Percentiles rank a stretch among this genome's conserved stretches.
phyloP scores from a whole-genome alignment of 2,888 invertebrate species.

The Hipparchia semele region DNA sequence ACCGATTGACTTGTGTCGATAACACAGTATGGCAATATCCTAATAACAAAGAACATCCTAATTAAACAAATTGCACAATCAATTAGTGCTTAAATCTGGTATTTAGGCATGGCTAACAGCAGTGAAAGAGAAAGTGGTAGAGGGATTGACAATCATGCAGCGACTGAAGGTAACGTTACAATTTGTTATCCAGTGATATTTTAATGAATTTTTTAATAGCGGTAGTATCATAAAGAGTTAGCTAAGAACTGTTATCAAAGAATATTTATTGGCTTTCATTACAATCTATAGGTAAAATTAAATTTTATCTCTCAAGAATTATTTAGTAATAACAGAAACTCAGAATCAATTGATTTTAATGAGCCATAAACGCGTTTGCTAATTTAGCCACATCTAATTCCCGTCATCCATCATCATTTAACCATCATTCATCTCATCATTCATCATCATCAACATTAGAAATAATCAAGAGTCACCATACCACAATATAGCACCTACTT shows the following conservation, averaged over 20 bases:
- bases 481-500: not conserved
- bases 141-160: constrained; percentile 61
- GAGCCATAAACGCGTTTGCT: too few species aligned
- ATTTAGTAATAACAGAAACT: too few species aligned
- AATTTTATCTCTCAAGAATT: too few species aligned
- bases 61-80: constrained; percentile 25
- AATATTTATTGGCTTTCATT: not conserved
- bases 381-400: too few species aligned
- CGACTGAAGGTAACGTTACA: constrained; percentile 57
- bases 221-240: not conserved
- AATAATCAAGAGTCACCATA: not conserved
- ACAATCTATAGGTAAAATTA: too few species aligned
- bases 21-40: constrained; percentile 55
- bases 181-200: not conserved
- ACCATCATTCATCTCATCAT: too few species aligned
- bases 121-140: constrained; percentile 28
- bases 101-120: constrained; percentile 32
- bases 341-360: too few species aligned
- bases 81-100: not conserved
- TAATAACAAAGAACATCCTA: constrained; percentile 58
- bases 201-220: not conserved
- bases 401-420: too few species aligned
- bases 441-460: not conserved
- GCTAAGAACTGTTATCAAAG: not conserved
- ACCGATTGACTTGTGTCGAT: constrained; percentile 54